Percentiles rank a stretch among this genome's conserved stretches.
These are phyloP conservation scores for Hoplodrina ambigua DNA, from an alignment of 2,888 invertebrate genomes.

Conservation along the genomic window DNA sequence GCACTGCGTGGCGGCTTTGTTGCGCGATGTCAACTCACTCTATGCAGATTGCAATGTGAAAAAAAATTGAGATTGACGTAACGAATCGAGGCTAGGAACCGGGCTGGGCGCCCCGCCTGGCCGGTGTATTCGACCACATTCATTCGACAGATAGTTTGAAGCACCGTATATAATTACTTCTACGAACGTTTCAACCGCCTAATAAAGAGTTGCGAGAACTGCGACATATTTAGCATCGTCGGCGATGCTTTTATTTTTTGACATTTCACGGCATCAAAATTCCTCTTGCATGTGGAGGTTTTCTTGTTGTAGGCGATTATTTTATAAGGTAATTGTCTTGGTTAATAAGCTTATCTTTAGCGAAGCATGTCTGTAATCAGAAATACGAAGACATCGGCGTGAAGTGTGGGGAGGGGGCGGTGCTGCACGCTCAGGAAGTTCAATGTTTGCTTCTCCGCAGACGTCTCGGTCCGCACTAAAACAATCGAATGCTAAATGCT, in stretches of 20 bases:
- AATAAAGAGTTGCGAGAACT: slow-evolving; percentile 85
- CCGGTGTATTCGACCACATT: slow-evolving; percentile 74
- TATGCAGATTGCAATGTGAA: slow-evolving; percentile 86
- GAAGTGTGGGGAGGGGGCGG: slow-evolving; percentile 50
- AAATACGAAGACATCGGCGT: slow-evolving; percentile 41
- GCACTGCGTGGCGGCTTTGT: slow-evolving; percentile 85
- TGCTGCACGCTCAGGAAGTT: slow-evolving; percentile 77
- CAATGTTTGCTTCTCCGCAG: slow-evolving; percentile 85
- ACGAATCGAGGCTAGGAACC: slow-evolving; percentile 81
- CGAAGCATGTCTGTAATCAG: slow-evolving; percentile 47
- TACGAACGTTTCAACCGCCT: slow-evolving; percentile 82
- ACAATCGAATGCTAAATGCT: slow-evolving; percentile 90
- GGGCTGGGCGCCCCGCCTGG: slow-evolving; percentile 84
- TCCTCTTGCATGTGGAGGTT: slow-evolving; percentile 36
- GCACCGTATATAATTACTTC: slow-evolving; percentile 89
- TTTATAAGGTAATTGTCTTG: slow-evolving; percentile 48
- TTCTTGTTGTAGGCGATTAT: slow-evolving; percentile 43
- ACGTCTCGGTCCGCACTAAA: slow-evolving; percentile 88
- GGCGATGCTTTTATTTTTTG: slow-evolving; percentile 75
- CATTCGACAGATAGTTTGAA: slow-evolving; percentile 80
- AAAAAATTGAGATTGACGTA: slow-evolving; percentile 88
- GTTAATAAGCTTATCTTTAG: slow-evolving; percentile 56
- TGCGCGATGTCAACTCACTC: slow-evolving; percentile 87
- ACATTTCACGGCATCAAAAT: slow-evolving; percentile 69
- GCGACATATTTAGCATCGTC: slow-evolving; percentile 73